These are phyloP conservation scores for Petromus typicus DNA, from an alignment of 2,113 vertebrate species.

Conservation along the genomic window DNA sequence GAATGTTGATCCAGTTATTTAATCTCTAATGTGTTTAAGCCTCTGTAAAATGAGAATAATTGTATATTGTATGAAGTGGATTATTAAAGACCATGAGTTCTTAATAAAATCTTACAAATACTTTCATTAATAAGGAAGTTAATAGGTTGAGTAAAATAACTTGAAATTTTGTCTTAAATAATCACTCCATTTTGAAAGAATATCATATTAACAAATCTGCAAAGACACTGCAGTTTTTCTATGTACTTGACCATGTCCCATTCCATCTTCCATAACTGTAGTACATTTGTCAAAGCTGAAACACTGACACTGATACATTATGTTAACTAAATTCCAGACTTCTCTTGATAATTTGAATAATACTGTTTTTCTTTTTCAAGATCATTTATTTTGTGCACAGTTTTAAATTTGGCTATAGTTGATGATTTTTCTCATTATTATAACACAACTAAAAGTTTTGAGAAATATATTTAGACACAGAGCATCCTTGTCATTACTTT, in stretches of 20 bases:
- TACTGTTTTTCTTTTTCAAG: neutral
- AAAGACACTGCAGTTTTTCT: neutral
- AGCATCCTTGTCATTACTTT: neutral
- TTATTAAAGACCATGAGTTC: neutral
- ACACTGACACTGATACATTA: neutral
- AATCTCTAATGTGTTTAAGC: neutral
- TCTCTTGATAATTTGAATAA: conserved; percentile 31
- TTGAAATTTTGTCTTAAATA: neutral
- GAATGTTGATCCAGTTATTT: neutral
- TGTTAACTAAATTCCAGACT: neutral
- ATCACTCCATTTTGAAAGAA: neutral
- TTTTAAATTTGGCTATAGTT: neutral
- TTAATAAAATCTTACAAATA: neutral
- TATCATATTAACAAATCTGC: neutral
- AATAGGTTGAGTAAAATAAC: conserved; percentile 7
- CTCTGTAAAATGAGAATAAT: neutral
- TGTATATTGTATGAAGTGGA: neutral
- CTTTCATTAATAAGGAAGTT: neutral
- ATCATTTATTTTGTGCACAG: neutral
- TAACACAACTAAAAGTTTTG: neutral
- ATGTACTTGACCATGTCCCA: neutral
- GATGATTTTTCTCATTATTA: neutral
- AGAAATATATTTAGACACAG: neutral
- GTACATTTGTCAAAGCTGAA: neutral
- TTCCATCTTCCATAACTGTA: neutral